Percentiles rank a stretch among this genome's conserved stretches.
Evolutionary conservation across 2,113 vertebrate species (phyloP).

Genomic region (Oxygymnocypris stewartii): DNA sequence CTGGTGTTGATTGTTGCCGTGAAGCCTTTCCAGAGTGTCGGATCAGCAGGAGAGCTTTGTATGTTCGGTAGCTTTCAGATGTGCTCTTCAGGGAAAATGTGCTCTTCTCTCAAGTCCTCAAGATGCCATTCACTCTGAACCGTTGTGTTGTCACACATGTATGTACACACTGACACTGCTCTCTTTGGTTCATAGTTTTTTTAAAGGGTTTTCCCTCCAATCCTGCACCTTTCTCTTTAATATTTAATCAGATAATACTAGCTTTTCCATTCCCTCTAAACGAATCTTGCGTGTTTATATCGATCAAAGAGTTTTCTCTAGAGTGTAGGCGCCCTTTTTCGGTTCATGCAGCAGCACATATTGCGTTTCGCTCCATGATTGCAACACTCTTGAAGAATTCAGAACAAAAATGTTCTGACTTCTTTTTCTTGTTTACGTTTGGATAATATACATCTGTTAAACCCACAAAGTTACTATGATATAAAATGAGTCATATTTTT

Average conservation of each 20-base stretch:
- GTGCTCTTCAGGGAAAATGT: slow-evolving; percentile 36
- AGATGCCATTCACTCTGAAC: slow-evolving; percentile 35
- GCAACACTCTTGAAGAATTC: slow-evolving; percentile 12
- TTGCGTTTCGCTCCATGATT: not conserved
- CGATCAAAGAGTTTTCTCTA: slow-evolving; percentile 9
- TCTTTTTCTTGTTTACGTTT: not conserved
- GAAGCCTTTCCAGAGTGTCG: slow-evolving; percentile 10
- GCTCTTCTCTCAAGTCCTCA: slow-evolving; percentile 50
- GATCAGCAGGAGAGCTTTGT: not conserved
- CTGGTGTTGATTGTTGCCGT: slow-evolving; percentile 39
- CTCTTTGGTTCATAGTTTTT: not conserved
- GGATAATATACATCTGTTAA: not conserved
- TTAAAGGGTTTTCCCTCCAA: not conserved
- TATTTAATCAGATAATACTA: not conserved
- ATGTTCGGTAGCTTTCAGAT: slow-evolving; percentile 32
- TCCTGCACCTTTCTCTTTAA: not conserved
- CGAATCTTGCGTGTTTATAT: not conserved
- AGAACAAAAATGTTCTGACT: not conserved
- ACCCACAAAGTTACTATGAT: not conserved
- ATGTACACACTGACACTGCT: slow-evolving; percentile 39
- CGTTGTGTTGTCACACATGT: slow-evolving; percentile 8
- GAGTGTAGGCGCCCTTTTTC: not conserved
- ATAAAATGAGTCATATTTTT: slow-evolving; percentile 1
- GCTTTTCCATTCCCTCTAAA: not conserved
- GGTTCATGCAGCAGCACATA: not conserved